Evolutionary conservation across 2,888 invertebrate species (phyloP).

Genomic region (Erannis defoliaria): DNA sequence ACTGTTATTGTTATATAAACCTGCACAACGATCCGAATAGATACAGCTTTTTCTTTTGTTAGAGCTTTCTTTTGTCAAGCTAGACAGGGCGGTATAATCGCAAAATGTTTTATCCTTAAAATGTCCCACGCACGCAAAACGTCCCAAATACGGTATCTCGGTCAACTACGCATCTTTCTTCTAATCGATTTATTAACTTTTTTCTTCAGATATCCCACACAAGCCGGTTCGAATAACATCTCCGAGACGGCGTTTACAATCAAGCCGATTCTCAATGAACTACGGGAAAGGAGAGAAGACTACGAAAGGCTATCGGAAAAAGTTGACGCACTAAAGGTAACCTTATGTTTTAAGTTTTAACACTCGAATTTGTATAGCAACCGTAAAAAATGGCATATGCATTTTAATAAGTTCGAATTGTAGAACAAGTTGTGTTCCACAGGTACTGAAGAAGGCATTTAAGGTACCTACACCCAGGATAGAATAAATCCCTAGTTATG

Average conservation of each 20-base stretch:
- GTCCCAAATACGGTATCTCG: no score
- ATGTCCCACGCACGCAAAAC: no score
- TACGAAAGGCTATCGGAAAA: slow-evolving; percentile 93
- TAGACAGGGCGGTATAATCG: no score
- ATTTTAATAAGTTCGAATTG: not conserved
- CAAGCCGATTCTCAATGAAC: slow-evolving; percentile 92
- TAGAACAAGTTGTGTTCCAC: slow-evolving; percentile 17
- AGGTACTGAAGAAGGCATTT: slow-evolving; percentile 26
- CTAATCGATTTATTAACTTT: not conserved
- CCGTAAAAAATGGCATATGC: not conserved
- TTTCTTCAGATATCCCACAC: slow-evolving; percentile 79
- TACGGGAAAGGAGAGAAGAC: slow-evolving; percentile 93
- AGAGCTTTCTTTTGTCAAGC: no score
- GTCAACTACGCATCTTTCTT: no score
- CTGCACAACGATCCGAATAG: no score
- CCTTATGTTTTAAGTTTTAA: not conserved
- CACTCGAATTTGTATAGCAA: not conserved
- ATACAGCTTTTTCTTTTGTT: no score
- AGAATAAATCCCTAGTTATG: not conserved
- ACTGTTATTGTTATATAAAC: no score
- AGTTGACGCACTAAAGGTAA: slow-evolving; percentile 91
- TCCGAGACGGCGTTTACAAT: slow-evolving; percentile 83
- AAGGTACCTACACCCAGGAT: slow-evolving; percentile 23
- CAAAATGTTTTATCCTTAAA: no score
- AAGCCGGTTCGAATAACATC: slow-evolving; percentile 76